Conservation (phyloP, 2,888 invertebrate species). For the Uropetala carovei region DNA sequence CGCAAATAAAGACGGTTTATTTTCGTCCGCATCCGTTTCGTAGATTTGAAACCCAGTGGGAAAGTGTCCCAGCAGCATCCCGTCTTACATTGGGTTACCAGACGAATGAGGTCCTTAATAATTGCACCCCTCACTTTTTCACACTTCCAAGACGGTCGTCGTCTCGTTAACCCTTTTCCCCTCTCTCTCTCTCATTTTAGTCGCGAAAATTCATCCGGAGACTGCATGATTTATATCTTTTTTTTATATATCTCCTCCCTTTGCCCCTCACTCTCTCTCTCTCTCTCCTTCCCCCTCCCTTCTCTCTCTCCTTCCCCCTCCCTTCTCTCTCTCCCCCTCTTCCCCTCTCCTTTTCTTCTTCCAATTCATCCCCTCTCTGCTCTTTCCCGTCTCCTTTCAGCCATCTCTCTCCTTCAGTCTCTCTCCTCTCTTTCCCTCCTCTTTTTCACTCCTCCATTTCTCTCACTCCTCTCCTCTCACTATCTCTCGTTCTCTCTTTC, state of each 20-base stretch:
- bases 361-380: neutral
- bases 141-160: neutral
- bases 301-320: neutral
- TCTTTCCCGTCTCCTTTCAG: neutral
- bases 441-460: neutral
- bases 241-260: conserved; percentile 16
- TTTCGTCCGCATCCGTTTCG: conserved; percentile 41
- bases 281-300: neutral
- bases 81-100: conserved; percentile 34
- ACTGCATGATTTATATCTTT: conserved; percentile 46
- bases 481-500: neutral
- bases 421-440: neutral
- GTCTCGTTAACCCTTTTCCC: conserved; percentile 53
- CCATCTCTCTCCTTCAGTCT: neutral
- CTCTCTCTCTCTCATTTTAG: conserved; percentile 43
- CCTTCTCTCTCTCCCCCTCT: neutral
- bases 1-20: conserved; percentile 44
- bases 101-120: conserved; percentile 38
- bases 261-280: neutral
- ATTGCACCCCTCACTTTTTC: conserved; percentile 31
- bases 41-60: conserved; percentile 27
- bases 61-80: neutral
- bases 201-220: conserved; percentile 32
- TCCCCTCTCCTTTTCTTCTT: no score
- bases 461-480: neutral